phyloP scores from a whole-genome alignment of 1,140 invertebrate species.

The Solen grandis region DNA sequence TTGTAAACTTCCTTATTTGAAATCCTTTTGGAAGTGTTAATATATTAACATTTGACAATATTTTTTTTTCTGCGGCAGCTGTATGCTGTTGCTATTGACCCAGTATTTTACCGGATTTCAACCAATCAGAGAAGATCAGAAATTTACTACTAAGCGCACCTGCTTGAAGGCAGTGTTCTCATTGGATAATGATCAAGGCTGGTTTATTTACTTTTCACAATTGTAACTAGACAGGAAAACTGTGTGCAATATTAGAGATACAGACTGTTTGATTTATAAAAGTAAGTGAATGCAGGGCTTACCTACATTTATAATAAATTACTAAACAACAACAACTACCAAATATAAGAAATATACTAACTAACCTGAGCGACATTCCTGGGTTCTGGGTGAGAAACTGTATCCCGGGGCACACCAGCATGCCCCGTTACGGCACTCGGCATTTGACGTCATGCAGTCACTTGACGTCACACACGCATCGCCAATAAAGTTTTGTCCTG shows the following conservation, averaged over 20 bases:
- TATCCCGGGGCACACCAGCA: slow-evolving; percentile 31
- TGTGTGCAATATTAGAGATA: not conserved
- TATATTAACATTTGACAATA: too few species aligned
- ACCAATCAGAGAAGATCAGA: too few species aligned
- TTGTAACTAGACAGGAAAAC: not conserved
- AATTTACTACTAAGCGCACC: too few species aligned
- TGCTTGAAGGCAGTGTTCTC: not conserved
- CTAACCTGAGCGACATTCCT: slow-evolving; percentile 10
- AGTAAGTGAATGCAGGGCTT: too few species aligned
- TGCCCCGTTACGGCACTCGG: not conserved
- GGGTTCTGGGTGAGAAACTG: slow-evolving; percentile 28
- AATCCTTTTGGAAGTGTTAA: too few species aligned
- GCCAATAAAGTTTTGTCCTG: slow-evolving; percentile 32
- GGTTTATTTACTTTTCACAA: not conserved
- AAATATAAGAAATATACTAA: not conserved
- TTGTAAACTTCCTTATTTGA: too few species aligned
- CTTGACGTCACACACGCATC: not conserved
- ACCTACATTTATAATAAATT: too few species aligned
- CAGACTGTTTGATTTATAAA: not conserved
- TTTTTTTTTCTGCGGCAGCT: too few species aligned
- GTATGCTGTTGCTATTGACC: too few species aligned
- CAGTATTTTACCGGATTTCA: too few species aligned
- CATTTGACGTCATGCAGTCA: slow-evolving; percentile 14
- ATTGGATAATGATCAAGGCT: not conserved
- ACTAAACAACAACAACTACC: too few species aligned